Base-by-base conservation (phyloP, 1,140 invertebrate genomes). In the Stenopsyche tienmushanensis region DNA sequence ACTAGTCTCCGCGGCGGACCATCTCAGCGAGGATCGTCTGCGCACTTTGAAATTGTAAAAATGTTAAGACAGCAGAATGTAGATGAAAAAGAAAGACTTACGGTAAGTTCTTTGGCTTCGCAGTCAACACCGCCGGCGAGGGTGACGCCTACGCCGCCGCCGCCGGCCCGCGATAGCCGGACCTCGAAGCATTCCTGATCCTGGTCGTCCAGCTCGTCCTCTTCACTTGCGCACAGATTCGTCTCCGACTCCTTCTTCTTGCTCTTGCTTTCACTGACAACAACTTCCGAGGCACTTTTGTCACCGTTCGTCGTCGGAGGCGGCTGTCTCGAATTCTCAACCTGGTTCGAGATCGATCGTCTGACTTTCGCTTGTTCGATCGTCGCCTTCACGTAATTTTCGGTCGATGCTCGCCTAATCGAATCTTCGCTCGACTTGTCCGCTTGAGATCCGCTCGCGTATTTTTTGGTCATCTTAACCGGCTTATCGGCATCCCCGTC, bases 91-190 rank as follows among this genome's bases (percentile, higher is more conserved):
- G 39, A 49, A 7, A 44, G 18, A 76, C 85, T 81, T 77, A 93
- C 91, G 64, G 91, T 94, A 50, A 95, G 93, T 78, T 94, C 91
- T 78, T 94, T 95, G 66, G 87, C 86, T 80, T 95, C 92, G 76
- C 92, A 94, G 73, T 95, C 93, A 3, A 87, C 85, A 3, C 93
- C 93, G 44, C 92, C 93, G 42, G 92, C 92, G 50, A 96, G 77
- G 3, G 90, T 93, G 45, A 95, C 90, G 13, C 93, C 93, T 41
- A 95, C 87, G 72, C 89, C 91, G 5, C 90, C 86, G 23, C 86
- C 87, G 7, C 84, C 80, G n/a, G 76, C 77, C 60, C 75, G 73
- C 59, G 73, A 73, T 17, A 80, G 72, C 34, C 73, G 72, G 62
- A 79, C 75, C 39, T 71, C 73, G 45, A 52, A 67, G 58, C 62